Conservation (phyloP, 2,113 vertebrate species). For the Microcebus lehilahytsara region DNA sequence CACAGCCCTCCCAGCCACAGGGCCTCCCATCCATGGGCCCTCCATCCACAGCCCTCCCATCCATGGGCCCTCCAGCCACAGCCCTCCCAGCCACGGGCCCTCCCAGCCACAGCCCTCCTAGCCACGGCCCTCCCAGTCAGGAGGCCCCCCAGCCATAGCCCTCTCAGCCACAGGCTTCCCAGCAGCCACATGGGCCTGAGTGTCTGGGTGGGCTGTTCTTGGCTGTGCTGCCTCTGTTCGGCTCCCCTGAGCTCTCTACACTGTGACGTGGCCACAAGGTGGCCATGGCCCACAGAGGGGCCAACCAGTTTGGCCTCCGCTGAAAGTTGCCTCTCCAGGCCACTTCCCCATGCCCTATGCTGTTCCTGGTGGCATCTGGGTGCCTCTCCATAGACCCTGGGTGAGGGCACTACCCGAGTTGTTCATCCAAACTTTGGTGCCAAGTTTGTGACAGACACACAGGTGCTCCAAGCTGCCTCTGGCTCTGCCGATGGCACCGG, state of each 20-base stretch:
- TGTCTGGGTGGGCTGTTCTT: accelerated
- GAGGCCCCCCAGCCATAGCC: neutral
- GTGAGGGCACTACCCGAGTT: neutral
- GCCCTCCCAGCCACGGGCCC: too few species aligned
- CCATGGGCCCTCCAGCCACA: too few species aligned
- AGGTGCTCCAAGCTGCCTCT: neutral
- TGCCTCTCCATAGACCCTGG: neutral
- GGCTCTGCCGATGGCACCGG: neutral
- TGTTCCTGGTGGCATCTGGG: neutral
- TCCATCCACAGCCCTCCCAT: too few species aligned
- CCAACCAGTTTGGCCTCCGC: neutral
- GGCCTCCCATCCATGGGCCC: neutral
- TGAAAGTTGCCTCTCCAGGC: neutral
- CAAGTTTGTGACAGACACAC: neutral
- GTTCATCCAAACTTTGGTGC: neutral
- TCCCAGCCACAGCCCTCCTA: neutral
- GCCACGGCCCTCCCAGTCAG: too few species aligned
- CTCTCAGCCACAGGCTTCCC: neutral
- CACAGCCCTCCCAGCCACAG: too few species aligned
- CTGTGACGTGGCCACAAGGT: neutral
- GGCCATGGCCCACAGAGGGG: neutral
- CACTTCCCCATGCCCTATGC: accelerated
- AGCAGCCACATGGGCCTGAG: neutral
- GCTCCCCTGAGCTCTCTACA: neutral
- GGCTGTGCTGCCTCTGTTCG: neutral